These are phyloP conservation scores for Sphyrna mokarran DNA, from an alignment of 2,113 vertebrate species.

Conservation along the genomic window DNA sequence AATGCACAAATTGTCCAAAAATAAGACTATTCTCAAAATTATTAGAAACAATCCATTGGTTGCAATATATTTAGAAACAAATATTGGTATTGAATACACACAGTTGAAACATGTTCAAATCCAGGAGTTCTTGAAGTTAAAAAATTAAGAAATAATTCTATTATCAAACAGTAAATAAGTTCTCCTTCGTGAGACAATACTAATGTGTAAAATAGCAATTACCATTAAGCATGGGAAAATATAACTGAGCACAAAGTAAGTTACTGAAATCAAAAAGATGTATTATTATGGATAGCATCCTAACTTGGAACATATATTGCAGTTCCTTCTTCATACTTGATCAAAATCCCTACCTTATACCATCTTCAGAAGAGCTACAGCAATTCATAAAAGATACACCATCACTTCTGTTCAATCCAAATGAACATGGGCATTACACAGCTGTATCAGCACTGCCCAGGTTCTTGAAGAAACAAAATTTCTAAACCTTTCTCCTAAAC, in stretches of 20 bases:
- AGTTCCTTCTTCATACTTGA: background rate
- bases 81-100: background rate
- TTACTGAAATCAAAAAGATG: background rate
- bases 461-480: background rate
- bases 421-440: background rate
- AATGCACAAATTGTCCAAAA: background rate
- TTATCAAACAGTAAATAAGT: background rate
- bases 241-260: background rate
- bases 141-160: background rate
- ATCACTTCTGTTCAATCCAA: background rate
- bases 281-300: background rate
- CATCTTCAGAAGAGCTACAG: background rate
- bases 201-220: background rate
- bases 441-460: background rate
- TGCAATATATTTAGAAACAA: background rate
- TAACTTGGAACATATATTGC: background rate
- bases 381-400: background rate
- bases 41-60: background rate
- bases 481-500: background rate
- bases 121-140: background rate
- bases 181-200: background rate
- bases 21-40: background rate
- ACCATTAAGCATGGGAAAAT: background rate
- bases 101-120: background rate
- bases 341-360: background rate